phyloP scores from a whole-genome alignment of 35 echinoderm and acorn worm species.

The Apostichopus californicus region DNA sequence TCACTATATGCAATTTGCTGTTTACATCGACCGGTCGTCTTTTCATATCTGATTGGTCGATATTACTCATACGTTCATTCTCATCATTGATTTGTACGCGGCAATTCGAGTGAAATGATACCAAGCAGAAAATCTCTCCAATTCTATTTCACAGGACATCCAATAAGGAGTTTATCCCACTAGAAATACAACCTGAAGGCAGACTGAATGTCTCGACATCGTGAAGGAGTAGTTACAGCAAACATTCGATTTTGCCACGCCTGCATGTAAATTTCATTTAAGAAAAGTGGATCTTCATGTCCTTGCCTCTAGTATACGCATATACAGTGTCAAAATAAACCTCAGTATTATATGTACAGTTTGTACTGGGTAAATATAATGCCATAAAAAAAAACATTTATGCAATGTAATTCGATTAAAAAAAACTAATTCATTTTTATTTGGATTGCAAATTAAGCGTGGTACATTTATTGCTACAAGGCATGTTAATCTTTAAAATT shows the following conservation, averaged over 20 bases:
- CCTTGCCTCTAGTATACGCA: background rate
- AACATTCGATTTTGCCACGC: background rate
- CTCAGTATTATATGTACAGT: too few relatives aligned
- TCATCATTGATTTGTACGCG: slow-evolving; percentile 28
- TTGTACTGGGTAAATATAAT: too few relatives aligned
- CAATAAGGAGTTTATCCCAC: slow-evolving; percentile 33
- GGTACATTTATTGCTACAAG: too few relatives aligned
- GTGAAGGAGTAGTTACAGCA: background rate
- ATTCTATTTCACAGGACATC: slow-evolving; percentile 32
- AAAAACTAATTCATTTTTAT: too few relatives aligned
- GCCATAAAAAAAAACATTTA: too few relatives aligned
- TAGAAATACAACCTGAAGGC: slow-evolving; percentile 49
- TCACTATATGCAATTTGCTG: background rate
- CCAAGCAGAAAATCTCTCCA: slow-evolving; percentile 36
- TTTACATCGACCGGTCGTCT: slow-evolving; percentile 17
- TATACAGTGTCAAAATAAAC: too few relatives aligned
- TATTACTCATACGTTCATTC: slow-evolving; percentile 26
- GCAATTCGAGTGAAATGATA: slow-evolving; percentile 36
- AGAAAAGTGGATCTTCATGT: background rate
- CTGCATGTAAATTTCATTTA: background rate
- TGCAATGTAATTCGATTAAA: too few relatives aligned
- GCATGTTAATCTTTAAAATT: too few relatives aligned
- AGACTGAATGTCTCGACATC: slow-evolving; percentile 6
- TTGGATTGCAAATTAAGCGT: too few relatives aligned
- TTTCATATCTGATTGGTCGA: background rate